These are phyloP conservation scores for Garrulus glandarius DNA, from an alignment of 2,797 vertebrate species.

Conservation along the genomic window DNA sequence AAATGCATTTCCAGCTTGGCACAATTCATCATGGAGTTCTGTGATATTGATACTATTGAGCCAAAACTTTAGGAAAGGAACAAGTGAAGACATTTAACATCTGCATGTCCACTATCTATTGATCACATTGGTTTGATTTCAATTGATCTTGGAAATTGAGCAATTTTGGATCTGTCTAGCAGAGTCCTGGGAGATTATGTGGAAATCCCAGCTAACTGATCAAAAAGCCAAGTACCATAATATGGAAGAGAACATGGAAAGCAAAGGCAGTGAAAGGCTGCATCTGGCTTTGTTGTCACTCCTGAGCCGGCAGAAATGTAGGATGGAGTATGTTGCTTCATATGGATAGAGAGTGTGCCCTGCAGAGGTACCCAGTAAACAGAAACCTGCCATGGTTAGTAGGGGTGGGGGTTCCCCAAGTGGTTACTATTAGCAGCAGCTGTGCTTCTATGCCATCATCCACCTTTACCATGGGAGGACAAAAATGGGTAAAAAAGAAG, in stretches of 20 bases:
- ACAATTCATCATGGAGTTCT: background rate
- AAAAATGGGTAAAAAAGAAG: background rate
- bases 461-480: background rate
- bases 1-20: background rate
- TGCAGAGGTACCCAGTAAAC: background rate
- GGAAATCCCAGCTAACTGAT: background rate
- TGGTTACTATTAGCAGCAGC: accelerated
- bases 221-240: background rate
- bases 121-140: background rate
- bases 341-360: background rate
- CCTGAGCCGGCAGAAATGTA: background rate
- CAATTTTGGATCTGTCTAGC: background rate
- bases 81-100: background rate
- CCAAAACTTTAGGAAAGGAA: background rate
- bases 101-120: accelerated
- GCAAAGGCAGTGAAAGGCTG: background rate
- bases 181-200: background rate
- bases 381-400: background rate
- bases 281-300: background rate
- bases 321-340: background rate
- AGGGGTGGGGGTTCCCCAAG: accelerated
- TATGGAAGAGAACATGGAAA: background rate
- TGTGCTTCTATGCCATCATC: background rate
- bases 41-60: background rate
- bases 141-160: background rate